These are phyloP conservation scores for Drosophila subobscura DNA, from an alignment of 1,140 invertebrate genomes.

Conservation along the genomic window DNA sequence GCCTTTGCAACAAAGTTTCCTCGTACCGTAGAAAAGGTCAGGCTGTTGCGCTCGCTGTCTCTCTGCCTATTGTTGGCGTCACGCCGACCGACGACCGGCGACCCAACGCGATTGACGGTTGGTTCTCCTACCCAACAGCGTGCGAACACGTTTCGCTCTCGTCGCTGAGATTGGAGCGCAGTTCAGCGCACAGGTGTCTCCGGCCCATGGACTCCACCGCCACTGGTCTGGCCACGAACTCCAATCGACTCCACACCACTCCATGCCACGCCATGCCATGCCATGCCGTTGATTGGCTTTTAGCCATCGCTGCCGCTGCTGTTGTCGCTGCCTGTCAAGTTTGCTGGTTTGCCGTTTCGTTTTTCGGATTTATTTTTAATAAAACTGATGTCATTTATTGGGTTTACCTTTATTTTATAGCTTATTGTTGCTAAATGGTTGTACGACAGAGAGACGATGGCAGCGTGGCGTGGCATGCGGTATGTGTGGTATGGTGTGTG, in stretches of 20 bases:
- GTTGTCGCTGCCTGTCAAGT: constrained; percentile 44
- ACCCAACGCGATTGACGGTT: constrained; percentile 1
- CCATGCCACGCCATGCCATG: too few species aligned
- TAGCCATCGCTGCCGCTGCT: constrained; percentile 22
- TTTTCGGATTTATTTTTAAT: constrained; percentile 62
- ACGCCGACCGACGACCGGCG: constrained; percentile 24
- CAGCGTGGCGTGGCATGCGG: constrained; percentile 29
- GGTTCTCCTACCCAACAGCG: constrained; percentile 22
- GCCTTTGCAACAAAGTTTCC: constrained; percentile 8
- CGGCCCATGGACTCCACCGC: constrained; percentile 6
- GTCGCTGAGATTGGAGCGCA: constrained; percentile 39
- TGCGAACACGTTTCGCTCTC: constrained; percentile 71
- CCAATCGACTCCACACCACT: neutral
- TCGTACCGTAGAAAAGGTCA: constrained; percentile 54
- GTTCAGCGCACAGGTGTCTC: constrained; percentile 65
- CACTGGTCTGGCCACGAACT: constrained; percentile 6
- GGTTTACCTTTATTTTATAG: constrained; percentile 62
- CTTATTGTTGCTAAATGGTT: constrained; percentile 65
- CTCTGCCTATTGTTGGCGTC: constrained; percentile 69
- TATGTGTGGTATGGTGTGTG: constrained; percentile 18
- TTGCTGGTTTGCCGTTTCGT: constrained; percentile 18
- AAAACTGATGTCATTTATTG: constrained; percentile 72
- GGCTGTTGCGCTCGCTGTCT: constrained; percentile 37
- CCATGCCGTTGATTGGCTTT: constrained; percentile 53
- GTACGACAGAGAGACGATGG: constrained; percentile 19